Evolutionary conservation across 2,797 vertebrate species (phyloP), one percentile per base, ranked within the genome.

Genomic region (Picus viridis): DNA sequence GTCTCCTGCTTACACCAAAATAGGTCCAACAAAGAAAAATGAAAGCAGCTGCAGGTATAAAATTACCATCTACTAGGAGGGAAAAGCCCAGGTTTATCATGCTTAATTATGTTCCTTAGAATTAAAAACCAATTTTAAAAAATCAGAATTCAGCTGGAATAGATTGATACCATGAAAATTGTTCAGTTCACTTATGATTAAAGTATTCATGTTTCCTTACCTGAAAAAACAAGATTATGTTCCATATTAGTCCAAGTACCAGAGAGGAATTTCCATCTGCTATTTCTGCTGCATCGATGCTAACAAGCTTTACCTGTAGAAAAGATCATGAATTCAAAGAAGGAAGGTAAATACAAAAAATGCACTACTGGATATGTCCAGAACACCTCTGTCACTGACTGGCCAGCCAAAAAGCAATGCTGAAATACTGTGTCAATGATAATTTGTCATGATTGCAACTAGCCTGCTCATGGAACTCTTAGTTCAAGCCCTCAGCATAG

Each of bases 141-240:
- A 90, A 86, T 43, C 47, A 39, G 19, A 34, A 61, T 64, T 72
- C 79, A 56, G 71, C 13, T 56, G 76, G 69, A 56, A 43, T 51
- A 17, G 23, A 78, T 68, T 88, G 47, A 89, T 72, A 74, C 23
- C 30, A 65, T n/a, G 36, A 86, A 89, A 51, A 78, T 8, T 73
- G 43, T 61, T 92, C 63, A 83, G 39, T 61, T 92, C 67, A 83
- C 30, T 57, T 86, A 67, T 23, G 30, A 79, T 67, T 88, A 73
- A 70, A 88, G 32, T 72, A 90, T 43, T 90, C 45, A 79, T 62
- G n/a, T 45, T 8, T 63, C 27, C 91, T 97, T 98, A 99, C 99
- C 99, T 99, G 99, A 94, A 99, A 99, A 97, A 99, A 99, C 81
- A 99, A 98, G 91, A 99, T 99, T 96, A 99, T 99, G 97, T 99